Base-by-base conservation (phyloP, 2,113 vertebrate species). In the Tetrao urogallus region DNA sequence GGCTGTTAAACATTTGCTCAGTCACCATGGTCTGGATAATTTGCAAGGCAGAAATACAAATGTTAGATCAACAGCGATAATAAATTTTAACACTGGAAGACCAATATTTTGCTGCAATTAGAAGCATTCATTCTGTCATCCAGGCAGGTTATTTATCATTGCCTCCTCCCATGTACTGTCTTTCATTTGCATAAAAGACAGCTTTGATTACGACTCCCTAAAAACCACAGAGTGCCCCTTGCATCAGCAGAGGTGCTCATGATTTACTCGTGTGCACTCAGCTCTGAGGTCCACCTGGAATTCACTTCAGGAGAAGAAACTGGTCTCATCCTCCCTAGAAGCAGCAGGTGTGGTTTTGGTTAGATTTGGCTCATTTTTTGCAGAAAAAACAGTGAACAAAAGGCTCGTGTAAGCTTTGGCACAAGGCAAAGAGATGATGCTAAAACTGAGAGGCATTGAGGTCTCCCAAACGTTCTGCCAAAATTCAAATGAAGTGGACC, bases 1-100 rank as follows among this genome's bases (percentile, higher is more conserved):
- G 90, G 75, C 90, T 93, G 93, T 96, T 95, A 87, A 90, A 89
- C 85, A 66, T 91, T 95, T 95, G 95, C 82, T 95, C 63, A 5
- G 82, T 82, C 88, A 75, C 84, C 70, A 7, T 48, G 38, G 67
- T 79, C 89, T 82, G 0, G 1, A 91, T 82, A 70, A 92, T 96
- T 94, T 94, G 83, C 90, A 83, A 94, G 82, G 80, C 77, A 93
- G 86, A 75, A 94, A 78, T 16, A 80, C 22, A 90, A 89, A 88
- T 54, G 92, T 80, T 92, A 96, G 95, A 90, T 92, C 81, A 96
- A 92, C 88, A 64, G 83, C 78, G 66, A 72, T 93, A 90, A 88
- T 72, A 90, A 81, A 95, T 94, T 95, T 92, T 88, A 75, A 91
- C 89, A 63, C 6, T 69, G 70, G 88, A 76, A 82, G 92, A 50